Evolutionary conservation across 2,113 vertebrate species (phyloP).

Genomic region (Carassius auratus): DNA sequence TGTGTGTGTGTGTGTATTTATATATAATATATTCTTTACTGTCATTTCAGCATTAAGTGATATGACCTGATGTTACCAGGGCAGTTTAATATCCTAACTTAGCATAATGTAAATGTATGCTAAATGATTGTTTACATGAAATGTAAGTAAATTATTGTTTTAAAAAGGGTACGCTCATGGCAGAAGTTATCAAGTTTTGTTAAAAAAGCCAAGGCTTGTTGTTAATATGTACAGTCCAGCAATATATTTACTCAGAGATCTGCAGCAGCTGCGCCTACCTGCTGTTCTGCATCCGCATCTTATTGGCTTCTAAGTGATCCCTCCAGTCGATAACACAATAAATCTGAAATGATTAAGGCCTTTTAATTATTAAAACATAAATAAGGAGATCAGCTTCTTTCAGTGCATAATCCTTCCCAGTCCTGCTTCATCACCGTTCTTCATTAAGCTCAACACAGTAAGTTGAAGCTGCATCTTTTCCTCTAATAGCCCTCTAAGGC

Average conservation of each 20-base stretch:
- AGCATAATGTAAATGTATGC: too few species aligned
- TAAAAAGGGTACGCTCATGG: neutral
- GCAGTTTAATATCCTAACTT: too few species aligned
- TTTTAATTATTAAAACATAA: conserved; percentile 60
- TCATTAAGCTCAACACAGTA: neutral
- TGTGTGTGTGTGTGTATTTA: too few species aligned
- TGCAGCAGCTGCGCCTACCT: neutral
- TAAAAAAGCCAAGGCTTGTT: neutral
- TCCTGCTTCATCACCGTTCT: conserved; percentile 13
- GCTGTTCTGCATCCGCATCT: conserved; percentile 27
- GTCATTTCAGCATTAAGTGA: too few species aligned
- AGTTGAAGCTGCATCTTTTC: neutral
- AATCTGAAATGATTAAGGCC: conserved; percentile 42
- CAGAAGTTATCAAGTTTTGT: neutral
- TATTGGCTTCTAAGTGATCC: conserved; percentile 31
- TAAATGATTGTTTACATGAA: too few species aligned
- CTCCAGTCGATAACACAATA: conserved; percentile 47
- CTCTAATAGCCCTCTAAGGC: conserved; percentile 21
- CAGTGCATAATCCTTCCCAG: conserved; percentile 32
- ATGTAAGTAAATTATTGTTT: neutral
- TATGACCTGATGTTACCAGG: too few species aligned
- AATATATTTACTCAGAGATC: neutral
- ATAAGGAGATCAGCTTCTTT: conserved; percentile 52
- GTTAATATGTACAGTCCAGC: neutral
- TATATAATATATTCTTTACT: too few species aligned